phyloP scores from a whole-genome alignment of 2,113 vertebrate genomes.

The Spheniscus mendiculus region DNA sequence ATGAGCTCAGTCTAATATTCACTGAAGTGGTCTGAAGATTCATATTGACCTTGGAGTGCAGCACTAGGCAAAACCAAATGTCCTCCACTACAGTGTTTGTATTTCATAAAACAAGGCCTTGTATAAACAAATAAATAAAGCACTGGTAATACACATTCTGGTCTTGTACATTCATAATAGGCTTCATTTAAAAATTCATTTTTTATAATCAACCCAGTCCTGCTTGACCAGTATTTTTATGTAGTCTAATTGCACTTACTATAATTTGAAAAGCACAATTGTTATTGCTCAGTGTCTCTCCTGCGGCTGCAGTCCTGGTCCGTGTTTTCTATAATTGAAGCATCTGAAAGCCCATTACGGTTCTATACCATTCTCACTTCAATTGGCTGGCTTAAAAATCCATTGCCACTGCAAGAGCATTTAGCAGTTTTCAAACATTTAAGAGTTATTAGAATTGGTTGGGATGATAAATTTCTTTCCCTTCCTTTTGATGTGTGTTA shows the following conservation, averaged over 20 bases:
- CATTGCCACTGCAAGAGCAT: not conserved
- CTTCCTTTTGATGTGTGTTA: not conserved
- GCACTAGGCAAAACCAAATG: not conserved
- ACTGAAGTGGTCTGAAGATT: not conserved
- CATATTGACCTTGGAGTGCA: not conserved
- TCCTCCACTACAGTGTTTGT: not conserved
- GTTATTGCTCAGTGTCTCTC: not conserved
- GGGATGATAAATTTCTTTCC: not conserved
- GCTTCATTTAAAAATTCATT: not conserved
- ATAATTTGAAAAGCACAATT: not conserved
- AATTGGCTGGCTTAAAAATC: not conserved
- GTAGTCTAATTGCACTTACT: not conserved
- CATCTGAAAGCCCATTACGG: not conserved
- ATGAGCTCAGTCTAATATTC: not conserved
- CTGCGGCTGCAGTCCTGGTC: not conserved
- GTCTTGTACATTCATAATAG: not conserved
- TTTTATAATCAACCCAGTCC: not conserved
- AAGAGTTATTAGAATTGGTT: not conserved
- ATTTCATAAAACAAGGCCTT: not conserved
- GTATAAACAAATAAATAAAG: conserved; percentile 7
- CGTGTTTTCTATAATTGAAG: not conserved
- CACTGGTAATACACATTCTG: not conserved
- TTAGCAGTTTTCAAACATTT: conserved; percentile 33
- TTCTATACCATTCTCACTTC: not conserved
- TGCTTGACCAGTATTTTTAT: conserved; percentile 6